phyloP scores from a whole-genome alignment of 2,888 invertebrate species.

The Pelosia muscerda region DNA sequence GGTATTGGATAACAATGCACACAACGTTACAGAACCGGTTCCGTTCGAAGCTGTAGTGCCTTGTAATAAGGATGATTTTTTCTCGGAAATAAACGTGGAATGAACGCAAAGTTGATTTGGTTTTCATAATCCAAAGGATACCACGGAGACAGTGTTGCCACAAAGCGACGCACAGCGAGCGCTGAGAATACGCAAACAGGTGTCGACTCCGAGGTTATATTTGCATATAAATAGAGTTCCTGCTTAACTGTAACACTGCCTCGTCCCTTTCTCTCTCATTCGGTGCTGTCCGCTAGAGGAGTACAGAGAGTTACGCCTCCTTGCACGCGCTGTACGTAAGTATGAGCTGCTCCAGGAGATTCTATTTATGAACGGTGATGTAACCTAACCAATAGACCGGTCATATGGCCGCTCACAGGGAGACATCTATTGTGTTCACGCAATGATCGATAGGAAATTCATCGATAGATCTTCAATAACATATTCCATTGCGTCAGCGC shows the following conservation, averaged over 20 bases:
- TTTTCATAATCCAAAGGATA: slow-evolving; percentile 76
- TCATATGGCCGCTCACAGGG: slow-evolving; percentile 63
- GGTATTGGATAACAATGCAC: slow-evolving; percentile 47
- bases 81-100: slow-evolving; percentile 44
- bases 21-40: slow-evolving; percentile 23
- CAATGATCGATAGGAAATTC: slow-evolving; percentile 53
- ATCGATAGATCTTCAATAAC: slow-evolving; percentile 45
- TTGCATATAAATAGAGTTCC: slow-evolving; percentile 88
- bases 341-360: slow-evolving; percentile 79
- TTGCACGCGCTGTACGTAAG: slow-evolving; percentile 75
- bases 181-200: slow-evolving; percentile 87
- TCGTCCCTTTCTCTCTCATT: slow-evolving; percentile 80
- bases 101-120: slow-evolving; percentile 56
- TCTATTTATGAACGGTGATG: slow-evolving; percentile 84
- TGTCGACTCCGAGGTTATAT: slow-evolving; percentile 86
- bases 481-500: slow-evolving; percentile 43
- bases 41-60: slow-evolving; percentile 33
- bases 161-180: slow-evolving; percentile 75
- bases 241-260: slow-evolving; percentile 85
- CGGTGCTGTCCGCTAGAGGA: slow-evolving; percentile 70
- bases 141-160: slow-evolving; percentile 78
- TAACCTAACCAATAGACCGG: slow-evolving; percentile 73
- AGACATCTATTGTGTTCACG: slow-evolving; percentile 60
- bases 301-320: slow-evolving; percentile 76
- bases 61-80: slow-evolving; percentile 51